Evolutionary conservation across 2,113 vertebrate species (phyloP).

Genomic region (Erythrolamprus reginae): DNA sequence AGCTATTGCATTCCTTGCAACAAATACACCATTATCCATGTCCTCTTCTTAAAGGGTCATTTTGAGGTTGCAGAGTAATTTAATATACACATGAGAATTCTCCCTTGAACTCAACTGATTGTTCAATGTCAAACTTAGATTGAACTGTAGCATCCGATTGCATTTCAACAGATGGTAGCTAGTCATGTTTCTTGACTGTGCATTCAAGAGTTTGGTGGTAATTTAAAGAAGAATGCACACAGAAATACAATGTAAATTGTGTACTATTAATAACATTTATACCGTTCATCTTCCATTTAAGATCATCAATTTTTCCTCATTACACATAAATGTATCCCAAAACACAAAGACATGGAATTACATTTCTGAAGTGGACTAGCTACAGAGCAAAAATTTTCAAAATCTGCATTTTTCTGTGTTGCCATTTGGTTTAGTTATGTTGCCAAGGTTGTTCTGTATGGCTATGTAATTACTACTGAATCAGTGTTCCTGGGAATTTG

Average conservation of each 20-base stretch:
- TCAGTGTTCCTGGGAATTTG: not conserved
- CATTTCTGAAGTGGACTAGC: not conserved
- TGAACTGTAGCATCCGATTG: slow-evolving; percentile 37
- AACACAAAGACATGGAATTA: not conserved
- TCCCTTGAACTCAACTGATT: slow-evolving; percentile 40
- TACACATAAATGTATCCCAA: not conserved
- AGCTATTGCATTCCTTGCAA: slow-evolving; percentile 45
- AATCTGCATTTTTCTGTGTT: not conserved
- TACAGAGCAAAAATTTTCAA: not conserved
- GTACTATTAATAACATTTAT: not conserved
- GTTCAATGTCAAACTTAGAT: slow-evolving; percentile 31
- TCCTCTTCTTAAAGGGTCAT: slow-evolving; percentile 60
- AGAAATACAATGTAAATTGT: slow-evolving; percentile 27
- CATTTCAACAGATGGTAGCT: slow-evolving; percentile 36
- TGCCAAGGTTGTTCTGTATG: not conserved
- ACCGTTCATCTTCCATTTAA: slow-evolving; percentile 4
- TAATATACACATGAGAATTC: slow-evolving; percentile 60
- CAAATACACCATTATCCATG: slow-evolving; percentile 61
- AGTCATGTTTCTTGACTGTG: slow-evolving; percentile 36
- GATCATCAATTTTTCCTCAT: not conserved
- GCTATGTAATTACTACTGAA: not conserved
- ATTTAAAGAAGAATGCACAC: slow-evolving; percentile 15
- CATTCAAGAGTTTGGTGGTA: slow-evolving; percentile 20
- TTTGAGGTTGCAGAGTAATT: slow-evolving; percentile 61
- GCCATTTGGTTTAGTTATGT: not conserved